phyloP scores from a whole-genome alignment of 2,888 invertebrate species.

The Timema podura region DNA sequence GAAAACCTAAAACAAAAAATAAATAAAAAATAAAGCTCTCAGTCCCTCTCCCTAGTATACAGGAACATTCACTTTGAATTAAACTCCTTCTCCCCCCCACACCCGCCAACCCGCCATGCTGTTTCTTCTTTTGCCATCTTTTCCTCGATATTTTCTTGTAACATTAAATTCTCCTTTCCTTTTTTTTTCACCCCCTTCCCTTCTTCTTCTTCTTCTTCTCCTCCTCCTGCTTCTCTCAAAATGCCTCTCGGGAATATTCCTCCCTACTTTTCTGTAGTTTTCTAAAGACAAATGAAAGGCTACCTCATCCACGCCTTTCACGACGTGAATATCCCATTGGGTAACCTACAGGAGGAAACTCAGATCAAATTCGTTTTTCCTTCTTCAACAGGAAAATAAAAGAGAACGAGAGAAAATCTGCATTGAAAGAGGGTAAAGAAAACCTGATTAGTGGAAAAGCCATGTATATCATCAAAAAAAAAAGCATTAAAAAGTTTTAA shows the following conservation, averaged over 20 bases:
- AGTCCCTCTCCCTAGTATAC: constrained; percentile 2
- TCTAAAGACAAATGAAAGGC: constrained; percentile 15
- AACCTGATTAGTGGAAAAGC: too few relatives aligned
- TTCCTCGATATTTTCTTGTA: constrained; percentile 10
- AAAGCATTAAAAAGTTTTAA: too few relatives aligned
- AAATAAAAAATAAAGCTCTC: constrained; percentile 1
- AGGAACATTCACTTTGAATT: constrained; percentile 4
- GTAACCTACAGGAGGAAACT: neutral
- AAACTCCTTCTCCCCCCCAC: constrained; percentile 12
- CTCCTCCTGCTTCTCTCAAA: constrained; percentile 8
- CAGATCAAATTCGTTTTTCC: constrained; percentile 18
- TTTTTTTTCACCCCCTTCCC: neutral
- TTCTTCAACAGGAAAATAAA: constrained; percentile 11
- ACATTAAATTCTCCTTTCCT: constrained; percentile 16
- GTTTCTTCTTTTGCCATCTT: constrained; percentile 8
- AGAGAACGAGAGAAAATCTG: constrained; percentile 4
- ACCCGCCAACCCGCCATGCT: constrained; percentile 15
- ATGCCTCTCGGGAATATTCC: constrained; percentile 8
- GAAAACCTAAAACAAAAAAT: neutral
- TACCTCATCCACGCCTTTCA: neutral
- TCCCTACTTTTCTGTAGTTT: constrained; percentile 15
- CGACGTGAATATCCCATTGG: constrained; percentile 15
- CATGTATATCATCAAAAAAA: too few relatives aligned
- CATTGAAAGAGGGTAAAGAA: too few relatives aligned
- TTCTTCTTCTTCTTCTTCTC: constrained; percentile 11